Base-by-base conservation (phyloP, 1,140 invertebrate species). In the Asobara japonica region DNA sequence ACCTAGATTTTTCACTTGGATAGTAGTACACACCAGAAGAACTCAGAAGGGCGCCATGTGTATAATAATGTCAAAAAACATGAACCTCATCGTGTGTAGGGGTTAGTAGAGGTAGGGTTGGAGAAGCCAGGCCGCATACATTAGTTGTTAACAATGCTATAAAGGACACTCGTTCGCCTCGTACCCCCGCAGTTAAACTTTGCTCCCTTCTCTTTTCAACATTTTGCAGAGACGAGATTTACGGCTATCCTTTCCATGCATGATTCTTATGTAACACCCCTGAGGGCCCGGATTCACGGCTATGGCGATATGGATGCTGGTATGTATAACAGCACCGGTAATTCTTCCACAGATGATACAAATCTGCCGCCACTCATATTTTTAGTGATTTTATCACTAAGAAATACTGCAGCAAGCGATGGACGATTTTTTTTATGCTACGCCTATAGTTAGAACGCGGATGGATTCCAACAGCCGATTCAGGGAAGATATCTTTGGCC, bases 71-170 rank as follows among this genome's bases (percentile, higher is more conserved):
- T 86, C 86, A 83, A 86, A 87, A 84, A 86, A 87, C 84, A 85
- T 86, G 85, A 84, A 86, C 85, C 79, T 45, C 18, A 45, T 56
- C 51, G 18, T 7, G 20, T 10, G 20, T 56, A 25, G 51, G 51
- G 18, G 8, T 22, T 51, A 51, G n/a, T 82, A 68, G 76, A 36
- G 56, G 74, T 76, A 79, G 82, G 82, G 74, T 77, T 77, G 71
- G 76, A 74, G 78, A 73, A 71, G 68, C 78, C 72, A 69, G 65
- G 76, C 79, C 78, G 86, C 82, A 87, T 87, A 87, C 85, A 87
- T 87, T 86, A 87, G 85, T 87, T 86, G 86, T 87, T 87, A 86
- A 87, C 86, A 87, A 86, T 87, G 86, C 86, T 83, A 87, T 87
- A 87, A 87, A 87, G 83, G 83, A 86, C 85, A 87, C 86, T 86